Conservation (phyloP, 2,888 invertebrate genomes). For the Dione vanillae region DNA sequence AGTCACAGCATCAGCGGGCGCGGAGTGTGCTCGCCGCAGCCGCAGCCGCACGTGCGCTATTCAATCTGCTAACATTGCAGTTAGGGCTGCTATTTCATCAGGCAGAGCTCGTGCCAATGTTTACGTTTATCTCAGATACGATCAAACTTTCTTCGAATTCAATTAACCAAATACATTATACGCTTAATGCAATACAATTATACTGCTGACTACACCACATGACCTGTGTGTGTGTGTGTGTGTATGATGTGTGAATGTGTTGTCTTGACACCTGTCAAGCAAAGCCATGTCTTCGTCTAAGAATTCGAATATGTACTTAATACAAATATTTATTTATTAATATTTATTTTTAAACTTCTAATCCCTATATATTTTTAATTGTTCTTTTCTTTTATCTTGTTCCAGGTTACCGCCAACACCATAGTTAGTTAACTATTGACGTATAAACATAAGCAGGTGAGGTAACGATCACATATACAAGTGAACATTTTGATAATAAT, state of each 20-base stretch:
- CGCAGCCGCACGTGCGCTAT: conserved; percentile 14
- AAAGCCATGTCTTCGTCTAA: too few relatives aligned
- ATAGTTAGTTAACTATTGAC: too few relatives aligned
- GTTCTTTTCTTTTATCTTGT: too few relatives aligned
- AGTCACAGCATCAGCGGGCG: not conserved
- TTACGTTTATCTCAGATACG: conserved; percentile 11
- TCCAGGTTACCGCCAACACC: too few relatives aligned
- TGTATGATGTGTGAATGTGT: too few relatives aligned
- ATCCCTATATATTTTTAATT: too few relatives aligned
- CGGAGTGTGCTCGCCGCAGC: not conserved
- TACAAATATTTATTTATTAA: too few relatives aligned
- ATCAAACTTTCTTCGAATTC: conserved; percentile 8
- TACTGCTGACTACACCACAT: not conserved
- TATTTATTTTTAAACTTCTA: too few relatives aligned
- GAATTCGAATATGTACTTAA: too few relatives aligned
- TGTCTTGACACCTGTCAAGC: too few relatives aligned
- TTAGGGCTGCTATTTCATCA: not conserved
- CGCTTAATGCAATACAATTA: not conserved
- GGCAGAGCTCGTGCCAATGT: not conserved
- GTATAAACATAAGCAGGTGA: not conserved
- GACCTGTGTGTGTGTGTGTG: not conserved
- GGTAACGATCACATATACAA: too few relatives aligned
- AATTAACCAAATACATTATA: conserved; percentile 17
- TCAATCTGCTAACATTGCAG: not conserved
- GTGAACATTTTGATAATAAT: too few relatives aligned